These are phyloP conservation scores for Tolypeutes matacus DNA, from an alignment of 2,797 vertebrate genomes.

Conservation along the genomic window DNA sequence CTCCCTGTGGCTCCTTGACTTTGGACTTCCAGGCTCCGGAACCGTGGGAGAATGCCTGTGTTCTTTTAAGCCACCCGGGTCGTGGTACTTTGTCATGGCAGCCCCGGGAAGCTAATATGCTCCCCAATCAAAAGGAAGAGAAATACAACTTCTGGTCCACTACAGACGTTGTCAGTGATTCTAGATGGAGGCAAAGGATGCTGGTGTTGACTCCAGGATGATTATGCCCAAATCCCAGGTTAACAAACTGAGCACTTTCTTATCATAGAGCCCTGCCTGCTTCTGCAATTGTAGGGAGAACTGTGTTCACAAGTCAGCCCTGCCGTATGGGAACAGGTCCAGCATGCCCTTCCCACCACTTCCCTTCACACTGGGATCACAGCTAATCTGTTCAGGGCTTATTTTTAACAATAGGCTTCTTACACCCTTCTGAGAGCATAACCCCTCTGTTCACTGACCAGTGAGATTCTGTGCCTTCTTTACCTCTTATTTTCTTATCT, in stretches of 20 bases:
- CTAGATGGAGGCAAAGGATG: neutral
- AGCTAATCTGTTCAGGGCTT: neutral
- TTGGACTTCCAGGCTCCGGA: too few species aligned
- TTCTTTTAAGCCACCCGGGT: too few species aligned
- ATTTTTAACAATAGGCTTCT: neutral
- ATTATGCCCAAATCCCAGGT: neutral
- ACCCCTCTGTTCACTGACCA: neutral
- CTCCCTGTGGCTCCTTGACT: too few species aligned
- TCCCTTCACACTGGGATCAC: neutral
- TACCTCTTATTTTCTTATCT: neutral
- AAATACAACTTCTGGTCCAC: neutral
- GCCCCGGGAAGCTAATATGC: too few species aligned
- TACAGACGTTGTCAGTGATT: neutral
- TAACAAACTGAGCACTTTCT: neutral
- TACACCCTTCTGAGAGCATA: neutral
- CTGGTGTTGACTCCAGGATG: neutral
- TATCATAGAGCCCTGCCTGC: neutral
- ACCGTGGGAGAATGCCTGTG: too few species aligned
- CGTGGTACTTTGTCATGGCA: too few species aligned
- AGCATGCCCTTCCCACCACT: rapidly evolving
- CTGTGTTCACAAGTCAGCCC: neutral
- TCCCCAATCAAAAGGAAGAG: neutral
- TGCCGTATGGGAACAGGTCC: neutral
- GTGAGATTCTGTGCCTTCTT: neutral
- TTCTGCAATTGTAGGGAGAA: neutral